phyloP scores from a whole-genome alignment of 2,113 vertebrate genomes.

The Gymnarchus niloticus region DNA sequence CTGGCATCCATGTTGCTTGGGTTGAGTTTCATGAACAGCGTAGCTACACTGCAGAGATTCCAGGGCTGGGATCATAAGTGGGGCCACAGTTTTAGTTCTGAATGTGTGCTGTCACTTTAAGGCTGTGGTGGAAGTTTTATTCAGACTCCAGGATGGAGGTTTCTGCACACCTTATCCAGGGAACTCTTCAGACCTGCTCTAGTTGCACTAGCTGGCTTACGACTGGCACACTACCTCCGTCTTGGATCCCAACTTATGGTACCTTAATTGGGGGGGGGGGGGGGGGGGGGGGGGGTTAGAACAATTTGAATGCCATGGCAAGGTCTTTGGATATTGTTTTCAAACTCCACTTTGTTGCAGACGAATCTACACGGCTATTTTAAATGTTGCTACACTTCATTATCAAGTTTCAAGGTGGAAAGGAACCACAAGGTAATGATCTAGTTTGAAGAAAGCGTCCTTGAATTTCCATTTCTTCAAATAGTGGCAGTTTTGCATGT shows the following conservation, averaged over 20 bases:
- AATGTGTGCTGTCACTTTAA: background rate
- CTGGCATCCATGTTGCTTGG: background rate
- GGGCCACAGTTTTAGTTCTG: background rate
- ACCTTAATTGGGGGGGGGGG: background rate
- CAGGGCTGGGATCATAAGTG: background rate
- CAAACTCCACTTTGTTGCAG: background rate
- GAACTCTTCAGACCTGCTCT: background rate
- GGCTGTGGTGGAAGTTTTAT: background rate
- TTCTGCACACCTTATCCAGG: background rate
- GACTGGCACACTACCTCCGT: background rate
- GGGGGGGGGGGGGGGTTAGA: background rate
- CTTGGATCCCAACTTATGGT: background rate
- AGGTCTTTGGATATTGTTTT: background rate
- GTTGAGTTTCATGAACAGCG: background rate
- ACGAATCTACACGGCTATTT: background rate
- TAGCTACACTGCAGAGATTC: background rate
- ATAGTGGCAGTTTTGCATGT: background rate
- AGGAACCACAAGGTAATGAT: background rate
- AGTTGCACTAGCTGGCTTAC: background rate
- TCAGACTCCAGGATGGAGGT: background rate
- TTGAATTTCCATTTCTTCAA: background rate
- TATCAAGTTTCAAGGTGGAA: background rate
- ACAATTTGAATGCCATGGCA: background rate
- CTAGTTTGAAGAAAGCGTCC: too few species aligned
- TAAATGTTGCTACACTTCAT: background rate